phyloP scores from a whole-genome alignment of 2,888 invertebrate species.

The Cephus pulcher region DNA sequence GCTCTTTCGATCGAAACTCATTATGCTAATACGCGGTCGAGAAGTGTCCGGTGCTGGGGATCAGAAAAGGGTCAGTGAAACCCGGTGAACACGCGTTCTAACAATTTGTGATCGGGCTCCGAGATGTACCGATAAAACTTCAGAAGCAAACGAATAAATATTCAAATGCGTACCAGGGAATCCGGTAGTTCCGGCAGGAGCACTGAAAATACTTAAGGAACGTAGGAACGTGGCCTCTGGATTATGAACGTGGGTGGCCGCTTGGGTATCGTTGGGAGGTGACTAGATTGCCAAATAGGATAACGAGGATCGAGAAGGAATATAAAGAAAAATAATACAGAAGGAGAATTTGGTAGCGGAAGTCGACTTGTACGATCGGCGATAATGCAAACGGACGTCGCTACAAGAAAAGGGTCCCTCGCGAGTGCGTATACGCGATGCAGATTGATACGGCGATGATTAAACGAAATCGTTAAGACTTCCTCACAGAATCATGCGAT shows the following conservation, averaged over 20 bases:
- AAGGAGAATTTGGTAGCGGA: too few relatives aligned
- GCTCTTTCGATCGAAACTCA: constrained; percentile 5
- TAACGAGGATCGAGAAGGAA: too few relatives aligned
- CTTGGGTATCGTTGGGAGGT: too few relatives aligned
- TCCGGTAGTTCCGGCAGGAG: too few relatives aligned
- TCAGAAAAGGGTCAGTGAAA: constrained; percentile 1
- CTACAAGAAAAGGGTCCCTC: constrained; percentile 9
- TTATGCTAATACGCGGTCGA: constrained; percentile 13
- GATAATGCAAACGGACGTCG: constrained; percentile 8
- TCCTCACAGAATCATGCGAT: constrained; percentile 13
- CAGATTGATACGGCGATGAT: constrained; percentile 19
- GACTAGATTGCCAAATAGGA: too few relatives aligned
- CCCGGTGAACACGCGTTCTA: constrained; percentile 14
- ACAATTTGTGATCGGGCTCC: constrained; percentile 9
- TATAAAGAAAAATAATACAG: too few relatives aligned
- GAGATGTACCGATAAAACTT: constrained; percentile 1
- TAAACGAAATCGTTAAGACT: constrained; percentile 18
- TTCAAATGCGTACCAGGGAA: neutral
- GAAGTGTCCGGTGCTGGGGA: neutral
- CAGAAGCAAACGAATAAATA: neutral
- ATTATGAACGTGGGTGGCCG: too few relatives aligned
- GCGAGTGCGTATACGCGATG: neutral
- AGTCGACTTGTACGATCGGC: neutral
- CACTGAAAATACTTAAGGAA: too few relatives aligned
- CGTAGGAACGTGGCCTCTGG: too few relatives aligned